A percentile compares a stretch with the other conserved stretches of the same genome.
Conservation (phyloP, 2,113 vertebrate genomes). For the Theropithecus gelada region DNA sequence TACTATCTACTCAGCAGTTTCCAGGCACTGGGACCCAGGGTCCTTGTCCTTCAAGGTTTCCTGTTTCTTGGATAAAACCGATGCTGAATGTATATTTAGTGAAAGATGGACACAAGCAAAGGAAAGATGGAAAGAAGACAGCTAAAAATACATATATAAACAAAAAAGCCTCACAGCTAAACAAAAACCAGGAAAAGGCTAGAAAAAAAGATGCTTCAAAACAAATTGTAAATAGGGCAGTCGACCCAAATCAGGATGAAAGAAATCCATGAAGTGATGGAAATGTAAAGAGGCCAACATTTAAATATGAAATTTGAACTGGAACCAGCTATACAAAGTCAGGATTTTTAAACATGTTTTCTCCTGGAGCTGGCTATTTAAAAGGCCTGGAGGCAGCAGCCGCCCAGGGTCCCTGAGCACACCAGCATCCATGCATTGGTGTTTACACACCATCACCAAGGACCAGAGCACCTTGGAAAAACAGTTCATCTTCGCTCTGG, state of each 20-base stretch:
- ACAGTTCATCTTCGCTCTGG: rapidly evolving
- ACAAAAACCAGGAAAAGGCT: neutral
- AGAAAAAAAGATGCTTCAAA: neutral
- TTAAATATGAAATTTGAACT: neutral
- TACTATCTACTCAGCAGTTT: neutral
- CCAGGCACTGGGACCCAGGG: neutral
- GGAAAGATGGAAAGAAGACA: neutral
- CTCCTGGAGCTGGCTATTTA: neutral
- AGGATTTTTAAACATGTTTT: neutral
- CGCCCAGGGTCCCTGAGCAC: neutral
- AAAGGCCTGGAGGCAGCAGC: neutral
- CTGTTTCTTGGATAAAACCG: neutral
- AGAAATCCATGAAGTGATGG: neutral
- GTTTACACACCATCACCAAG: neutral
- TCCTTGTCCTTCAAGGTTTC: neutral
- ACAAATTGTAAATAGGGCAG: neutral
- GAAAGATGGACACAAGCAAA: neutral
- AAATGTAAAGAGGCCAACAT: neutral
- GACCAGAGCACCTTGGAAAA: neutral
- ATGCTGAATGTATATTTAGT: neutral
- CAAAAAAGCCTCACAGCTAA: neutral
- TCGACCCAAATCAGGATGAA: neutral
- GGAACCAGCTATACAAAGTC: neutral
- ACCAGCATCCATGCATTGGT: no score
- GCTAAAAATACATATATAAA: no score